These are phyloP conservation scores for Schizothorax lantsangensis DNA, from an alignment of 2,797 vertebrate genomes.

Conservation along the genomic window DNA sequence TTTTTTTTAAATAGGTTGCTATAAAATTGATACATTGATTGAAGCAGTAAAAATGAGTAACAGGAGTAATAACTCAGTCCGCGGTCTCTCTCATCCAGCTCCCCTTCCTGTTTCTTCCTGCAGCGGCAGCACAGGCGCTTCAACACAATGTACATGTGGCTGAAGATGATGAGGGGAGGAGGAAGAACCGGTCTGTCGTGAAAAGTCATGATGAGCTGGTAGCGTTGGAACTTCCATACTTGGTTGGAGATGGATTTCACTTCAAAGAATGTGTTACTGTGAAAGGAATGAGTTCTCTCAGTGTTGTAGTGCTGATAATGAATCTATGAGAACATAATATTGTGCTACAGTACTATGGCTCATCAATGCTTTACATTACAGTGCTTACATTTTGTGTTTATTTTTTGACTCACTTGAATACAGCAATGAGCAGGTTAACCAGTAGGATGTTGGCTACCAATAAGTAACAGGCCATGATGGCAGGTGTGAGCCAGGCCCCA, in stretches of 20 bases:
- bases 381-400: not conserved
- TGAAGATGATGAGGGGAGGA: constrained; percentile 95
- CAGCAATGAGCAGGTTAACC: constrained; percentile 96
- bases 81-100: constrained; percentile 88
- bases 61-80: constrained; percentile 41
- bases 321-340: not conserved
- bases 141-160: constrained; percentile 91
- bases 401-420: constrained; percentile 89
- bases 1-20: not conserved
- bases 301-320: not conserved
- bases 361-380: constrained; percentile 9
- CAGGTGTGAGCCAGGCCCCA: constrained; percentile 96
- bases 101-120: constrained; percentile 81
- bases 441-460: constrained; percentile 97
- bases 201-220: constrained; percentile 98
- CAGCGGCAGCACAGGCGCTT: constrained; percentile 85
- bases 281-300: not conserved
- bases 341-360: not conserved
- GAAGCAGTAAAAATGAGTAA: not conserved
- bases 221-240: constrained; percentile 98
- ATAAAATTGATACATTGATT: not conserved
- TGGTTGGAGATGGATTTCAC: constrained; percentile 99
- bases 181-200: constrained; percentile 95
- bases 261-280: constrained; percentile 97
- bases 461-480: constrained; percentile 98